Base-by-base conservation (phyloP, 2,113 vertebrate species). In the Guaruba guarouba region DNA sequence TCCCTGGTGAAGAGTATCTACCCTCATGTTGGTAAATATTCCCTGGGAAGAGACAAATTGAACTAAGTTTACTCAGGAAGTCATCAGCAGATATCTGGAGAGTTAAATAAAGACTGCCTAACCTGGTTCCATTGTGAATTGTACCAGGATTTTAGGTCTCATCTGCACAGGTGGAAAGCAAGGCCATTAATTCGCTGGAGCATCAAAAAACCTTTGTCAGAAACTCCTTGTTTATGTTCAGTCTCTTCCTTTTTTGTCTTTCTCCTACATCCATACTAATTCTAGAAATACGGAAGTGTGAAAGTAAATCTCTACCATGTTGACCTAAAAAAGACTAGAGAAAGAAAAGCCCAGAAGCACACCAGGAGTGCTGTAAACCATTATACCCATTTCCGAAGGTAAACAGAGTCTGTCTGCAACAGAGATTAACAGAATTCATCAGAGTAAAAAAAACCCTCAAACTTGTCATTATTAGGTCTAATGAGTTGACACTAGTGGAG, bases 371-470 rank as follows among this genome's bases (percentile, higher is more conserved):
- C 29, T 85, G 48, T 49, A 79, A 57, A 44, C 8, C 24, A 5
- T 78, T 55, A 55, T 12, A 78, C 51, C 13, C 15, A 31, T 84
- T 89, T 91, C 37, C 39, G 73, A 89, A 24, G 23, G 61, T 86
- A 86, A 93, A 68, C 20, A 89, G 64, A 44, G 43, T 39, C 48
- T 89, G 44, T 43, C 19, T 8, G 18, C 48, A 64, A 13, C 27
- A 52, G 82, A 77, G 66, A 89, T 91, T 61, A 89, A 76, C 46
- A 68, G 37, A 94, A 91, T 39, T 93, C n/a, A 64, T 86, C 51
- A 92, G 28, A 54, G 15, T 16, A 66, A 77, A 51, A 61, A 13
- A 17, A 71, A 18, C 2, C 2, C 33, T 13, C 13, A n/a, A n/a
- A 20, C 33, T 59, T 70, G 52, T 48, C 39, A 62, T 85, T 89